Base-by-base conservation (phyloP, 2,797 vertebrate genomes). In the Centropyge bicolor region DNA sequence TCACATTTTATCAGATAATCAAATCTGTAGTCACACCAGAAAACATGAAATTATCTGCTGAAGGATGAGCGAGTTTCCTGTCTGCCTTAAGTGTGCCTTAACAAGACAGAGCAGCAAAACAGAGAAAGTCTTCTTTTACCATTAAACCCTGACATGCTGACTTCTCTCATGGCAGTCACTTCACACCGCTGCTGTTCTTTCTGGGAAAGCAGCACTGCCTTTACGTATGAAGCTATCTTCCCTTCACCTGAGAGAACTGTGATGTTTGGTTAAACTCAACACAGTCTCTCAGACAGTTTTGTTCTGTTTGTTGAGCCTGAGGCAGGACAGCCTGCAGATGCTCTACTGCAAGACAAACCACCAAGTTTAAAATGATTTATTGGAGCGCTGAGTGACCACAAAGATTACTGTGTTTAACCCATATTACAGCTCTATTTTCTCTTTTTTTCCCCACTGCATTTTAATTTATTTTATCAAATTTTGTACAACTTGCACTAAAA, bases 251-350 rank as follows among this genome's bases (percentile, higher is more conserved):
- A 2, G 14, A 68, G 64, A 76, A 57, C 12, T 51, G 31, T 8
- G n/a, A 59, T 78, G 78, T 81, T 80, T 79, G 51, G 22, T 56
- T 75, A 8, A 68, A 81, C 38, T 31, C 24, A 54, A 72, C 64
- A 22, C 74, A 20, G 17, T 38, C 56, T 69, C 66, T 61, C 55
- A 78, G 63, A 65, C 69, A 16, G 52, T 12, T 48, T 43, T 49
- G 9, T 19, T 72, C 9, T 66, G 35, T 76, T 57, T 63, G 51
- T 10, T 70, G 55, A 78, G 51, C 38, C 49, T 80, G n/a, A 17
- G 8, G 54, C 22, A 36, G 14, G 31, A 13, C 49, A 38, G 74
- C 36, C 67, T n/a, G 54, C 35, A 64, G 48, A 62, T 57, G 16
- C 57, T 22, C 17, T 10, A 17, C 24, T 6, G 8, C 20, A 56